Conservation (phyloP, 2,888 invertebrate genomes). For the Drosophila limbata region DNA sequence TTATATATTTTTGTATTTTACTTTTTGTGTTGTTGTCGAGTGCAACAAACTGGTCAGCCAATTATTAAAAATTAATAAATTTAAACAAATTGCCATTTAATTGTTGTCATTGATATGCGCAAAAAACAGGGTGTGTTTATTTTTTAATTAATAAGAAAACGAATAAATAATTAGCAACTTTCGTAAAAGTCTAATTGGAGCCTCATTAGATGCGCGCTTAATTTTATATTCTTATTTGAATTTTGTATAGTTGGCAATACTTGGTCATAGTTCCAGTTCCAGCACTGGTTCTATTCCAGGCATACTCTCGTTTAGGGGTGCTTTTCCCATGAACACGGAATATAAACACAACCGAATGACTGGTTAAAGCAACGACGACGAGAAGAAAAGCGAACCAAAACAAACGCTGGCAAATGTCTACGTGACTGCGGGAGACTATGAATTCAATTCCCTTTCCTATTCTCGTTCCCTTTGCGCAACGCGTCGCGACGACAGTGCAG, state of each 20-base stretch:
- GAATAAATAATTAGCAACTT: conserved; percentile 16
- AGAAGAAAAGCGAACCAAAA: conserved; percentile 57
- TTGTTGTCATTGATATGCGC: conserved; percentile 25
- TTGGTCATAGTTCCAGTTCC: conserved; percentile 23
- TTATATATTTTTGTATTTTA: too few species aligned
- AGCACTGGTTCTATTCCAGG: conserved; percentile 4
- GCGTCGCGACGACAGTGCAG: not conserved
- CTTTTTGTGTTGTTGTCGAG: not conserved
- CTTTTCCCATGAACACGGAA: conserved; percentile 52
- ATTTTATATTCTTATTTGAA: conserved; percentile 8
- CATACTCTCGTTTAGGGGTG: conserved; percentile 42
- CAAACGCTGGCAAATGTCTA: conserved; percentile 69
- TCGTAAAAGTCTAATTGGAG: not conserved
- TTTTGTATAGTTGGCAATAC: conserved; percentile 51
- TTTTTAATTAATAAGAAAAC: not conserved
- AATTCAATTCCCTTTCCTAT: conserved; percentile 23
- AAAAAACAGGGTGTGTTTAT: conserved; percentile 6
- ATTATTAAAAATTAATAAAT: conserved; percentile 52
- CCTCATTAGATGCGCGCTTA: conserved; percentile 1
- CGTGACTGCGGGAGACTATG: conserved; percentile 61
- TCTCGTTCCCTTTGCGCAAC: not conserved
- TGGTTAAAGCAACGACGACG: conserved; percentile 16
- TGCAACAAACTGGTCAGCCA: conserved; percentile 42
- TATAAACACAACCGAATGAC: conserved; percentile 57
- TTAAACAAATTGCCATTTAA: conserved; percentile 43